Percentiles rank a stretch among this genome's conserved stretches.
Conservation (phyloP, 2,888 invertebrate genomes). For the Tillus elongatus region DNA sequence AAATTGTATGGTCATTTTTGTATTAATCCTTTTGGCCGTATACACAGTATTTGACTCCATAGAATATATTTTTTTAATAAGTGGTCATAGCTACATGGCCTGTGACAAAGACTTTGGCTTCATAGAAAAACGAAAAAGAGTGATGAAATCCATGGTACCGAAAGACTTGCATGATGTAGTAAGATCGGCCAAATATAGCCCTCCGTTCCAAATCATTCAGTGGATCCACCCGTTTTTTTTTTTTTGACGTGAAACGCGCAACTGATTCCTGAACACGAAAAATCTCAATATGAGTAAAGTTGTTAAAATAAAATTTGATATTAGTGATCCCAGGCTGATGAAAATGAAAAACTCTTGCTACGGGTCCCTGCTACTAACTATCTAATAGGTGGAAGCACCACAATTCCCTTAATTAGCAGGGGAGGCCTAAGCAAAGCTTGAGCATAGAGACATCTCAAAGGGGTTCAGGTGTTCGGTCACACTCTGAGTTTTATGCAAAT, state of each 20-base stretch:
- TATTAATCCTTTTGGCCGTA: conserved; percentile 1
- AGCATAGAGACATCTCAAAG: too few species aligned
- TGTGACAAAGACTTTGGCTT: conserved; percentile 12
- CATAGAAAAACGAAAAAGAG: conserved; percentile 11
- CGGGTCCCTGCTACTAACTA: too few species aligned
- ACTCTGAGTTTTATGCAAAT: too few species aligned
- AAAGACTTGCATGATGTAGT: conserved; percentile 12
- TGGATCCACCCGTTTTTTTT: not conserved
- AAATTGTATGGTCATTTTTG: conserved; percentile 3
- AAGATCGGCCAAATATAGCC: conserved; percentile 8
- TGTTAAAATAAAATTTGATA: too few species aligned
- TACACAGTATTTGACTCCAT: not conserved
- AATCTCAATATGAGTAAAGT: too few species aligned
- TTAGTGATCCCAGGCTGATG: too few species aligned
- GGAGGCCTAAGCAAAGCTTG: too few species aligned
- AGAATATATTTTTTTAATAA: conserved; percentile 4
- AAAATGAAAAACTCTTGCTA: too few species aligned
- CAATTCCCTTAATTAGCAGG: too few species aligned
- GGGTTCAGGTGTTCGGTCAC: too few species aligned
- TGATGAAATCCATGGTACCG: conserved; percentile 11
- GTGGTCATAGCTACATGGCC: conserved; percentile 11
- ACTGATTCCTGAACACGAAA: too few species aligned
- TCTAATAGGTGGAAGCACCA: too few species aligned
- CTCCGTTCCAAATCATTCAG: not conserved
- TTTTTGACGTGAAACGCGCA: conserved; percentile 1